These are phyloP conservation scores for Pipistrellus kuhlii DNA, from an alignment of 2,797 vertebrate species.

Conservation along the genomic window DNA sequence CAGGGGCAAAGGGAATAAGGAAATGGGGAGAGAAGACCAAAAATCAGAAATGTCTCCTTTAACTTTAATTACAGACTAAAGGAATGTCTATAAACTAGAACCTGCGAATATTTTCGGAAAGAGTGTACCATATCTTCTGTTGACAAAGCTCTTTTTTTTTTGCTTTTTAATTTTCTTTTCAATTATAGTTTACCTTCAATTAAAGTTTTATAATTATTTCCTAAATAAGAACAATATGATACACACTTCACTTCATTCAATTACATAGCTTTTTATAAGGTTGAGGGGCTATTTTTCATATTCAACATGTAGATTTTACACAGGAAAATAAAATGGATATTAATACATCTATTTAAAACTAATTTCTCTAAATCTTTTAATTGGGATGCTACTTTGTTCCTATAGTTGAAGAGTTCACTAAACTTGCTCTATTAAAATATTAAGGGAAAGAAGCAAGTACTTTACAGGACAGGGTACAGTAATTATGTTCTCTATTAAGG, in stretches of 20 bases:
- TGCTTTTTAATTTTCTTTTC: too few species aligned
- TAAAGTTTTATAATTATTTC: not conserved
- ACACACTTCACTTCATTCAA: not conserved
- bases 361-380: slow-evolving; percentile 38
- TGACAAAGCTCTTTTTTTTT: not conserved
- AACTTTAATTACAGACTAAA: not conserved
- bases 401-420: slow-evolving; percentile 47
- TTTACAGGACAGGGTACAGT: slow-evolving; percentile 8
- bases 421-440: slow-evolving; percentile 54
- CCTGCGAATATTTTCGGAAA: not conserved
- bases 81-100: slow-evolving; percentile 14
- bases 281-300: slow-evolving; percentile 31
- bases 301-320: not conserved
- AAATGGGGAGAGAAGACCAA: not conserved
- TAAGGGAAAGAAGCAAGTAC: not conserved
- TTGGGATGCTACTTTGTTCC: slow-evolving; percentile 7
- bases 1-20: not conserved
- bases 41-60: slow-evolving; percentile 1
- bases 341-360: slow-evolving; percentile 37
- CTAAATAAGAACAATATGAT: not conserved
- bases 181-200: not conserved
- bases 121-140: not conserved
- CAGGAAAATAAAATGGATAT: slow-evolving; percentile 3
- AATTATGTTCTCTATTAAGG: slow-evolving; percentile 51
- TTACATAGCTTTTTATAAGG: not conserved